These are phyloP conservation scores for Pheosia gnoma DNA, from an alignment of 2,888 invertebrate genomes.

Conservation along the genomic window DNA sequence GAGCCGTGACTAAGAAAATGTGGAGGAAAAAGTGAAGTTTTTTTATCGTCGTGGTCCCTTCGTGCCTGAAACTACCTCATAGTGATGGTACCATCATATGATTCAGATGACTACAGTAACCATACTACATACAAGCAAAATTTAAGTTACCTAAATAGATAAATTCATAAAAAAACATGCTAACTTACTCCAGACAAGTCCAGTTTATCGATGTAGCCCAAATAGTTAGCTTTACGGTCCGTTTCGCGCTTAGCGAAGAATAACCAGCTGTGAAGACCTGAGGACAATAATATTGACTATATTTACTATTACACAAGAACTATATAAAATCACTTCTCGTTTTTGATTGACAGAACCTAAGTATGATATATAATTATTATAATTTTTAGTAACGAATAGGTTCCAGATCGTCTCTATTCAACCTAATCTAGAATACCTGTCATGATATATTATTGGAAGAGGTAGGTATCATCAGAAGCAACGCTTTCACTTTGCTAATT, in stretches of 20 bases:
- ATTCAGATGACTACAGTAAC: no score
- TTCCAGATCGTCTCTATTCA: background rate
- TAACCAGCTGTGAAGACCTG: conserved; percentile 96
- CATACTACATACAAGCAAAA: no score
- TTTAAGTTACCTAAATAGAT: background rate
- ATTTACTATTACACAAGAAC: background rate
- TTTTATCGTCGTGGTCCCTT: no score
- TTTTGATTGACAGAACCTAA: no score
- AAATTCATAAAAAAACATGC: background rate
- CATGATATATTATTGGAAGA: background rate
- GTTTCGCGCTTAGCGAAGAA: conserved; percentile 92
- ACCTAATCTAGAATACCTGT: background rate
- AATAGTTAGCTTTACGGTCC: conserved; percentile 88
- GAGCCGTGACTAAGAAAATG: no score
- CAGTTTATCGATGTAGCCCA: conserved; percentile 90
- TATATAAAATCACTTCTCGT: no score
- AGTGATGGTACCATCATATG: no score
- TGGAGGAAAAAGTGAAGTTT: no score
- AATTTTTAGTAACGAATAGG: no score
- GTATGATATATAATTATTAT: no score
- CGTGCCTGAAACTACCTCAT: no score
- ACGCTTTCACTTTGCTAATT: background rate
- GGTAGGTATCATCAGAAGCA: background rate
- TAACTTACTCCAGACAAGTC: conserved; percentile 89
- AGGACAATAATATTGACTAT: conserved; percentile 8